Evolutionary conservation across 1,140 invertebrate species (phyloP).

Genomic region (Telenomus remus): DNA sequence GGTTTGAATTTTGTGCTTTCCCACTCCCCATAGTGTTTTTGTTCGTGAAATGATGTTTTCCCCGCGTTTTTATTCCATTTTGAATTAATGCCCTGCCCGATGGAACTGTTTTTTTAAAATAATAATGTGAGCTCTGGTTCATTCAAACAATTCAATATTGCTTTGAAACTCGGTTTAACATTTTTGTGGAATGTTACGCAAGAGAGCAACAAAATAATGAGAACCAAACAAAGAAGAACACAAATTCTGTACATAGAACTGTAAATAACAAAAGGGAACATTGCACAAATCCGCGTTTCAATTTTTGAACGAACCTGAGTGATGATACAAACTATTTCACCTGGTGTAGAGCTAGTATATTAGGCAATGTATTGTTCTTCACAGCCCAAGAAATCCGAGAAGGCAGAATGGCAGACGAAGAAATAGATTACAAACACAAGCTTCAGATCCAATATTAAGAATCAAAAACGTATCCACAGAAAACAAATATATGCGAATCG

Average conservation of each 20-base stretch:
- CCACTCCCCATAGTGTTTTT: constrained; percentile 3
- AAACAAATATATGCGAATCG: constrained; percentile 39
- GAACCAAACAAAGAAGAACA: background rate
- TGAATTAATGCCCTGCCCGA: background rate
- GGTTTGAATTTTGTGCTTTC: constrained; percentile 47
- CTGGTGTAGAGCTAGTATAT: constrained; percentile 63
- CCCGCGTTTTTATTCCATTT: constrained; percentile 26
- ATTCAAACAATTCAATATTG: constrained; percentile 3
- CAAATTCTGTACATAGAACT: background rate
- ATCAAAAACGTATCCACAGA: constrained; percentile 24
- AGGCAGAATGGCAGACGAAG: constrained; percentile 87
- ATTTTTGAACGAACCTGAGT: constrained; percentile 20
- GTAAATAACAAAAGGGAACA: background rate
- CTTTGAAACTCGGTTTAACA: background rate
- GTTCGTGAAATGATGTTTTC: constrained; percentile 26
- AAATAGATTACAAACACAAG: constrained; percentile 76
- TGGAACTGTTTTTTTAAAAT: constrained; percentile 5
- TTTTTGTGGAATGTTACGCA: background rate
- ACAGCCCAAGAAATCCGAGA: constrained; percentile 87
- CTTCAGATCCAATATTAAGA: constrained; percentile 55
- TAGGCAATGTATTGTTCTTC: constrained; percentile 75
- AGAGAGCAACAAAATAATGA: background rate
- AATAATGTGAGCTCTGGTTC: constrained; percentile 14
- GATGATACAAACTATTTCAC: constrained; percentile 25
- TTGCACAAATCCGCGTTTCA: background rate